Base-by-base conservation (phyloP, 1,140 invertebrate genomes). In the Penaeus vannamei region DNA sequence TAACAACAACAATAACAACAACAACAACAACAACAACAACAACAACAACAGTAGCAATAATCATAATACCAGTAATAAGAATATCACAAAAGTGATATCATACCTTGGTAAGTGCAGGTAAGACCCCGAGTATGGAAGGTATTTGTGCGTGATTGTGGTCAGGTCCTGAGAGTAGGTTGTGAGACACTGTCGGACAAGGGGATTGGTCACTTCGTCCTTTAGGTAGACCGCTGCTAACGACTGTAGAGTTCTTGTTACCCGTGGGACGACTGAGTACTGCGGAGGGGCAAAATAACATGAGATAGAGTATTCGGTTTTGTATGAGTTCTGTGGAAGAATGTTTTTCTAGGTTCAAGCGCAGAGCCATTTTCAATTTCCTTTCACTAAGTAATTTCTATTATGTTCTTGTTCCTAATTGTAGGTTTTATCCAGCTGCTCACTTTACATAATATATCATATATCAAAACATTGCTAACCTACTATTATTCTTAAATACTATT, bases 61-160 rank as follows among this genome's bases (percentile, higher is more conserved):
- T 36, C 77, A 36, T 79, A 36, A 17, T 36, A 46, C 26, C 59
- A 12, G 59, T 46, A 23, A 46, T 46, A 72, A 2, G 76, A 85
- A 66, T 29, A 20, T 66, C 23, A 20, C 36, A 23, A 46, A 69
- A 76, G 76, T 64, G 42, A 59, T 84, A 76, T 91, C 92, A 93
- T 94, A 97, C 96, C 95, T 96, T 90, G 97, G 97, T 90, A 98
- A 94, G 92, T 98, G 96, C 89, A 96, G 94, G 93, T 97, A 98
- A 88, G 95, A 95, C 42, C 96, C 96, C 32, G 97, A 96, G 93
- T 98, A 98, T 22, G 94, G 94, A 92, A 95, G 95, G 92, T 98
- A 98, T 93, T 98, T 98, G 92, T 97, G 98, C 92, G 97, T 96
- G 80, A 98, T 95, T 80, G 97, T 94, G 96, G 96, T 96, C 97